Evolutionary conservation across 2,888 invertebrate genomes (phyloP), one percentile per base, ranked within the genome.

Genomic region (Magallana nippona): DNA sequence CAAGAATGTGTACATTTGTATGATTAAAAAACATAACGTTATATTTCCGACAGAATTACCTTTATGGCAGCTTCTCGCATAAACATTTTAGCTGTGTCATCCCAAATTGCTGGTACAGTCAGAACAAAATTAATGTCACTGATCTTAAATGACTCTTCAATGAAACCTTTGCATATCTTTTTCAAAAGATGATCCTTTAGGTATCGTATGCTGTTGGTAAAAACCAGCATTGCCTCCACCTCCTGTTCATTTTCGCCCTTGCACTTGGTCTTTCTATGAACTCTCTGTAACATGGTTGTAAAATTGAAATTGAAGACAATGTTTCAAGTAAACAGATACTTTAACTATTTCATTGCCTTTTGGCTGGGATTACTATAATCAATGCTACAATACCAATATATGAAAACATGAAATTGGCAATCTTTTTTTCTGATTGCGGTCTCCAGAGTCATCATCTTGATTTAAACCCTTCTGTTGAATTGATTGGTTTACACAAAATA

Each of bases 31-130:
- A 44, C 44, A 44, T 44, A 44, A 44, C 44, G 44, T 44, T 44
- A 44, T 44, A 44, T 44, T 44, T 44, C 8, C 5, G 3, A 44
- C 5, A 15, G n/a, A 17, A 60, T n/a, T 81, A 81, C 81, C 15
- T 44, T 62, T 62, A 55, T 55, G 22, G 81, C 81, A 5, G 81
- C 81, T 55, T 81, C 63, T n/a, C 81, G 17, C 63, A 81, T 55
- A 15, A 62, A 62, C 62, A 55, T 62, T 81, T 81, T 81, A 19
- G 44, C 81, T 19, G 55, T 19, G 63, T 63, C 32, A 13, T 55
- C 81, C 81, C 81, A 81, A 17, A 62, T 81, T 2, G 81, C 81
- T 55, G 81, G 81, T 10, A 81, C 55, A n/a, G 62, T 63, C 1
- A 81, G 8, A 11, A 63, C 55, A 58, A 55, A 60, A 19, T 57